Base-by-base conservation (phyloP, 2,797 vertebrate species). In the Dicrostonyx torquatus region DNA sequence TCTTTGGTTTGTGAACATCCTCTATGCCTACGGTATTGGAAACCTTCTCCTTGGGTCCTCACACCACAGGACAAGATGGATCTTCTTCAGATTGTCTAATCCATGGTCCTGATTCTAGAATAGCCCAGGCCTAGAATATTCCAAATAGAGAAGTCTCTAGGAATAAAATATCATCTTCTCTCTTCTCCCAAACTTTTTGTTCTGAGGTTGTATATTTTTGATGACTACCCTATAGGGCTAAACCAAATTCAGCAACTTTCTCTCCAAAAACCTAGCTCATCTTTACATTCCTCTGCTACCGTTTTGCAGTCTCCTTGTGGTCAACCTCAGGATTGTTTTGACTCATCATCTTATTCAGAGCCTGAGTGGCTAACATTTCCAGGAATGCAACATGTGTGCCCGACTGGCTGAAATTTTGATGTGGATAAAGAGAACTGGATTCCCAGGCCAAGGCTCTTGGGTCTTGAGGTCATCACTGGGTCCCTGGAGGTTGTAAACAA, bases 261-360 rank as follows among this genome's bases (percentile, higher is more conserved):
- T 77, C 15, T 86, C 50, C 73, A 26, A 24, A 91, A 76, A 72
- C 31, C 17, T 11, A 48, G 13, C 60, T 91, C 22, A n/a, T 89
- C 31, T 43, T 91, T 43, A 87, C 60, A 20, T 24, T 18, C 20
- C 14, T 73, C n/a, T 93, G 50, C 37, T 7, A 0, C 37, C n/a
- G 2, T 64, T 91, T 94, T 68, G 34, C 31, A 0, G 0, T 37
- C n/a, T 76, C 55, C 14, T 43, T 1, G 0, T 29, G 20, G 43
- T 55, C 34, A 82, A 9, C 34, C 70, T 80, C 24, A 11, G 50
- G 68, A 55, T 50, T 89, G n/a, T 60, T 83, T 48, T 55, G 94
- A 43, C 26, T 34, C 79, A 24, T 91, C 58, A 14, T 31, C 3
- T 72, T 31, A 14, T 55, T 64, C 40, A 40, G 75, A 87, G 73